phyloP scores from a whole-genome alignment of 1,140 invertebrate genomes.

The Caenorhabditis briggsae region DNA sequence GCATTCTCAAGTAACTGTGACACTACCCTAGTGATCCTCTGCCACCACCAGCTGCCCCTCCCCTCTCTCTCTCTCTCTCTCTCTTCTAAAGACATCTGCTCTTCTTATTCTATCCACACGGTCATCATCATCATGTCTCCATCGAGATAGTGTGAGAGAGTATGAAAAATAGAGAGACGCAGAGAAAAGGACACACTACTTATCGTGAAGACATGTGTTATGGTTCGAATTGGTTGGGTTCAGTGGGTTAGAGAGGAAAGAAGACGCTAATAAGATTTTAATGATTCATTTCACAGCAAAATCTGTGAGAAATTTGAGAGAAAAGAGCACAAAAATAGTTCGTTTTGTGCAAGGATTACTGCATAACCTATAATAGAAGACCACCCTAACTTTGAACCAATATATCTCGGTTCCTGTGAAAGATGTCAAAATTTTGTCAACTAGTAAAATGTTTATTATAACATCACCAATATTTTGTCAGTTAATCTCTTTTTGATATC shows the following conservation, averaged over 20 bases:
- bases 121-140: neutral
- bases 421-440: too few relatives aligned
- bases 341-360: too few relatives aligned
- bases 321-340: neutral
- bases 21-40: too few relatives aligned
- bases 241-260: neutral
- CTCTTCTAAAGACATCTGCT: neutral
- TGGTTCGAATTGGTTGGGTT: neutral
- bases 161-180: neutral
- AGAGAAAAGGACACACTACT: neutral
- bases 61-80: neutral
- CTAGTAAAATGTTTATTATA: too few relatives aligned
- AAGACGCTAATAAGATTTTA: neutral
- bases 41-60: neutral
- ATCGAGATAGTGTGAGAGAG: neutral
- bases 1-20: neutral
- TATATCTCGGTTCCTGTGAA: too few relatives aligned
- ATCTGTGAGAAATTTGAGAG: neutral
- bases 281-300: neutral
- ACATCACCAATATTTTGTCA: too few relatives aligned
- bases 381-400: too few relatives aligned
- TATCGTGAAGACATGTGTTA: conserved; percentile 8
- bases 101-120: neutral
- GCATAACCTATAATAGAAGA: too few relatives aligned
- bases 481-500: neutral